Evolutionary conservation across 1,140 invertebrate species (phyloP).

Genomic region (Apis dorsata): DNA sequence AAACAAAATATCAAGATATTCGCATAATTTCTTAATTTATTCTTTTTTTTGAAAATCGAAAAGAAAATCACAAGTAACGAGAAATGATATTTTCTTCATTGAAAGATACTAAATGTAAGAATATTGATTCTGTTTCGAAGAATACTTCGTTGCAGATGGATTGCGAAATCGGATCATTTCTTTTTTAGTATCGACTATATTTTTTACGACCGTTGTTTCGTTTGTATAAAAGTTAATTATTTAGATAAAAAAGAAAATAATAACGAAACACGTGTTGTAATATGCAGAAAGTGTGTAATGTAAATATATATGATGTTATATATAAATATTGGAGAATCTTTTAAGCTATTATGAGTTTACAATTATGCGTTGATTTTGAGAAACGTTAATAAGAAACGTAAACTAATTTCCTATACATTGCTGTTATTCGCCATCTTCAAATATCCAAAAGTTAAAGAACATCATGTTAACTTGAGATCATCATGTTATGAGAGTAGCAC

Average conservation of each 20-base stretch:
- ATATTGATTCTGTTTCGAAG: neutral
- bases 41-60: slow-evolving; percentile 21
- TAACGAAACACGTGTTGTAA: slow-evolving; percentile 1
- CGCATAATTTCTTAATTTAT: slow-evolving; percentile 31
- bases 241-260: neutral
- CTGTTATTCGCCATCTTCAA: neutral
- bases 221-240: slow-evolving; percentile 6
- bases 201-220: neutral
- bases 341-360: neutral
- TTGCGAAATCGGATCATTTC: neutral
- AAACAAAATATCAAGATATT: slow-evolving; percentile 39
- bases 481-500: neutral
- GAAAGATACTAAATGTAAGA: neutral
- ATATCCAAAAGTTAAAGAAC: neutral
- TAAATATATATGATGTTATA: slow-evolving; percentile 32
- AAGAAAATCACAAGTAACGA: slow-evolving; percentile 14
- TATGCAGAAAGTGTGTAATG: slow-evolving; percentile 26
- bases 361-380: neutral
- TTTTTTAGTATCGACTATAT: too few species aligned
- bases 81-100: neutral
- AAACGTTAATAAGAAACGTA: neutral
- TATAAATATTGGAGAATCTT: slow-evolving; percentile 22
- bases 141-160: neutral
- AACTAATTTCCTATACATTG: neutral
- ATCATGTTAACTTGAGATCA: too few species aligned